phyloP scores from a whole-genome alignment of 1,140 invertebrate genomes.

The Caerostris darwini region DNA sequence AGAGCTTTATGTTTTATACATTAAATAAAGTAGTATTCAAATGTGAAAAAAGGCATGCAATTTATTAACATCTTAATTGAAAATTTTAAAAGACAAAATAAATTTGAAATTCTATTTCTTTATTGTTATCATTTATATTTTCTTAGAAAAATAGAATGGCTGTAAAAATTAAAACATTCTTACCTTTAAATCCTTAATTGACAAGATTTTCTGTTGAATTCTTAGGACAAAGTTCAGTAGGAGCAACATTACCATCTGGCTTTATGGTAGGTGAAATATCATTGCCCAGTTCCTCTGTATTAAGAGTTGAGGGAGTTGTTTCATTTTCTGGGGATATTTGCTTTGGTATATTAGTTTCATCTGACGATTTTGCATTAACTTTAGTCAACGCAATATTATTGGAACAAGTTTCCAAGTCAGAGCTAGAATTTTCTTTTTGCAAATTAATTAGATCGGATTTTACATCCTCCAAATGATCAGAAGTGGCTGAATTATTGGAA shows the following conservation, averaged over 20 bases:
- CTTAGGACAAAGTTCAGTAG: background rate
- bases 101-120: no score
- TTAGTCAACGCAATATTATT: background rate
- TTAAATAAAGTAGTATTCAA: no score
- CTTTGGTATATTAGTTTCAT: slow-evolving; percentile 14
- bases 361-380: background rate
- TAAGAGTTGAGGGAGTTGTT: background rate
- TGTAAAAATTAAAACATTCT: background rate
- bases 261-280: background rate
- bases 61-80: no score
- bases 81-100: no score
- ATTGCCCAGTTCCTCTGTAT: background rate
- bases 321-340: background rate
- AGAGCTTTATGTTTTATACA: no score
- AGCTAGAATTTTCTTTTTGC: background rate
- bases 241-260: background rate
- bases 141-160: background rate
- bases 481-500: background rate
- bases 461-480: background rate
- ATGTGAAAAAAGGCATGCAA: no score
- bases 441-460: background rate
- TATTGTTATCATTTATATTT: background rate
- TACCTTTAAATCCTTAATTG: slow-evolving; percentile 20
- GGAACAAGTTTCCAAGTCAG: background rate
- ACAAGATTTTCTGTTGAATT: slow-evolving; percentile 15